A percentile compares a stretch with the other conserved stretches of the same genome.
Conservation (phyloP, 2,797 vertebrate genomes). For the Philypnodon macrostomus region DNA sequence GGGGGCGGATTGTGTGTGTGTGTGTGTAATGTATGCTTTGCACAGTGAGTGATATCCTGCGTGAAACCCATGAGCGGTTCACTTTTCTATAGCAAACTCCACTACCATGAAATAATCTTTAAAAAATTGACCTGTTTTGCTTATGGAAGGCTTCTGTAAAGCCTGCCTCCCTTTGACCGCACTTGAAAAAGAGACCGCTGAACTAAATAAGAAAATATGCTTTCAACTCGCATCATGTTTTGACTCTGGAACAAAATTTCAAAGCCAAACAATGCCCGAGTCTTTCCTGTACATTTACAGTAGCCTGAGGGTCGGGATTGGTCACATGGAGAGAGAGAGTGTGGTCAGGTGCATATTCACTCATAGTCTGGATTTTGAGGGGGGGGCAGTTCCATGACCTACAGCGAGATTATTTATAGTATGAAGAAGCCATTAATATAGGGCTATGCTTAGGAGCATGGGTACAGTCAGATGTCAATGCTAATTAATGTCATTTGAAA, state of each 20-base stretch:
- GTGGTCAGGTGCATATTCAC: too few species aligned
- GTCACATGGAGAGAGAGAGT: conserved; percentile 47
- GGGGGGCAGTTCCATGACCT: neutral
- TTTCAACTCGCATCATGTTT: conserved; percentile 56
- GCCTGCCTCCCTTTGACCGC: conserved; percentile 1
- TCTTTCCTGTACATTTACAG: conserved; percentile 60
- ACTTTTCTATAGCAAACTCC: conserved; percentile 37
- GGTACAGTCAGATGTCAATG: too few species aligned
- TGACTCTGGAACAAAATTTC: conserved; percentile 59
- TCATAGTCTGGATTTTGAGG: too few species aligned
- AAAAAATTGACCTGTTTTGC: conserved; percentile 62
- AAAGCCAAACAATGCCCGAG: conserved; percentile 52
- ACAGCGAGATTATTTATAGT: too few species aligned
- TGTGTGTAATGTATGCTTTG: conserved; percentile 21
- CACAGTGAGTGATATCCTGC: conserved; percentile 1
- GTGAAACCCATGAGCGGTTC: conserved; percentile 13
- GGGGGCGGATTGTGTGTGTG: conserved; percentile 17
- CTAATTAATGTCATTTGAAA: too few species aligned
- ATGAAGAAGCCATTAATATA: too few species aligned
- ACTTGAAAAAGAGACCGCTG: conserved; percentile 30
- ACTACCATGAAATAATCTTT: conserved; percentile 55
- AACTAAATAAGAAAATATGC: conserved; percentile 42
- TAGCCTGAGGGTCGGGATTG: conserved; percentile 55
- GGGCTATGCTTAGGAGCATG: too few species aligned
- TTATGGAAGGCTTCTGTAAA: conserved; percentile 47